A percentile compares a stretch with the other conserved stretches of the same genome.
Conservation (phyloP, 1,140 invertebrate species). For the Cephus cinctus region DNA sequence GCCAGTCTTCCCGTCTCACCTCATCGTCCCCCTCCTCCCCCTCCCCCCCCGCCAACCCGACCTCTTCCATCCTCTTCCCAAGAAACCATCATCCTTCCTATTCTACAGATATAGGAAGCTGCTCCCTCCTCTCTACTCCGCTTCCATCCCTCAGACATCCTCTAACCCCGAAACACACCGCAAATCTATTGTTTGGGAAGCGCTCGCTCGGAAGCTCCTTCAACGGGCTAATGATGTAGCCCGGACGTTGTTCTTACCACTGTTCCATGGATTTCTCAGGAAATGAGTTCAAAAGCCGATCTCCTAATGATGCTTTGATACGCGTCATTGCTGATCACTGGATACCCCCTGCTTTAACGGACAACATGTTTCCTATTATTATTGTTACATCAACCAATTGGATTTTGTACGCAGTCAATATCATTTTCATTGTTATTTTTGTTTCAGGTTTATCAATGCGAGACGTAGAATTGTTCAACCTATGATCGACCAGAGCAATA, state of each 20-base stretch:
- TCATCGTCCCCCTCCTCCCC: slow-evolving; percentile 1
- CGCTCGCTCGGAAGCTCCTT: slow-evolving; percentile 5
- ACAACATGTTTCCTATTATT: background rate
- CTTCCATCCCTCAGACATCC: slow-evolving; percentile 25
- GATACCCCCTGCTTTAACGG: no score
- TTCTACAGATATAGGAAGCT: slow-evolving; percentile 29
- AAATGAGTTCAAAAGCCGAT: no score
- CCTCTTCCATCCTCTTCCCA: slow-evolving; percentile 7
- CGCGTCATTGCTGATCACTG: no score
- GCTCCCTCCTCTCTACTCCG: slow-evolving; percentile 10
- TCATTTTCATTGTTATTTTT: slow-evolving; percentile 34
- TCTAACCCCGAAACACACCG: slow-evolving; percentile 47
- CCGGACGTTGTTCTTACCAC: slow-evolving; percentile 15
- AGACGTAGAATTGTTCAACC: slow-evolving; percentile 96
- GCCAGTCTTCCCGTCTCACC: slow-evolving; percentile 20
- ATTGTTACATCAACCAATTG: background rate
- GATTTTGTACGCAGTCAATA: background rate
- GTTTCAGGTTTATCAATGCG: slow-evolving; percentile 96
- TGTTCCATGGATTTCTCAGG: slow-evolving; percentile 7
- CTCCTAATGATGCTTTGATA: no score
- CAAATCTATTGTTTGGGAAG: slow-evolving; percentile 50
- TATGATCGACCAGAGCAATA: slow-evolving; percentile 97
- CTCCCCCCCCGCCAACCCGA: background rate
- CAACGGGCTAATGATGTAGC: slow-evolving; percentile 19
- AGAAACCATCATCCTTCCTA: slow-evolving; percentile 12